A percentile compares a stretch with the other conserved stretches of the same genome.
Evolutionary conservation across 1,140 invertebrate genomes (phyloP).

Genomic region (Agrypnia vestita): DNA sequence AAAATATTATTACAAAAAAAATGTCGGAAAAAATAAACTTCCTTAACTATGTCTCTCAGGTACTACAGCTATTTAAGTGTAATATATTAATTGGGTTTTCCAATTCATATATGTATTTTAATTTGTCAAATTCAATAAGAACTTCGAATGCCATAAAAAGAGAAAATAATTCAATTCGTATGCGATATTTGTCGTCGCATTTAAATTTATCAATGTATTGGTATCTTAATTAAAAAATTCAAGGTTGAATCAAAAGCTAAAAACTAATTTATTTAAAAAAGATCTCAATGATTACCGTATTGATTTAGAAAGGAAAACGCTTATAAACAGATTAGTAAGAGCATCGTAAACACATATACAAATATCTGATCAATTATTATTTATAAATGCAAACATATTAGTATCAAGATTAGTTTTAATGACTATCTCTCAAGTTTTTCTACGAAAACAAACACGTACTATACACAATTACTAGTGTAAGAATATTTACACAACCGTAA

Average conservation of each 20-base stretch:
- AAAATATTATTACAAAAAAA: too few species aligned
- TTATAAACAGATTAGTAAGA: background rate
- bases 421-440: background rate
- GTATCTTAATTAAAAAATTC: background rate
- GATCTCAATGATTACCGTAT: background rate
- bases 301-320: slow-evolving; percentile 1
- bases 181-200: too few species aligned
- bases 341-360: slow-evolving; percentile 1
- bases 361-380: slow-evolving; percentile 5
- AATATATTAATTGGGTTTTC: too few species aligned
- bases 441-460: background rate
- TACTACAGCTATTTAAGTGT: too few species aligned
- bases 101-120: too few species aligned
- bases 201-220: too few species aligned
- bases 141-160: too few species aligned
- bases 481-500: background rate
- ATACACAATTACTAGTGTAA: background rate
- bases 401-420: background rate
- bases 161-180: too few species aligned
- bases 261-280: slow-evolving; percentile 10
- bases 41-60: too few species aligned
- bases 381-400: slow-evolving; percentile 15
- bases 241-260: background rate
- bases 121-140: too few species aligned
- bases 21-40: too few species aligned